phyloP scores from a whole-genome alignment of 2,888 invertebrate genomes.

The Andrena camellia region DNA sequence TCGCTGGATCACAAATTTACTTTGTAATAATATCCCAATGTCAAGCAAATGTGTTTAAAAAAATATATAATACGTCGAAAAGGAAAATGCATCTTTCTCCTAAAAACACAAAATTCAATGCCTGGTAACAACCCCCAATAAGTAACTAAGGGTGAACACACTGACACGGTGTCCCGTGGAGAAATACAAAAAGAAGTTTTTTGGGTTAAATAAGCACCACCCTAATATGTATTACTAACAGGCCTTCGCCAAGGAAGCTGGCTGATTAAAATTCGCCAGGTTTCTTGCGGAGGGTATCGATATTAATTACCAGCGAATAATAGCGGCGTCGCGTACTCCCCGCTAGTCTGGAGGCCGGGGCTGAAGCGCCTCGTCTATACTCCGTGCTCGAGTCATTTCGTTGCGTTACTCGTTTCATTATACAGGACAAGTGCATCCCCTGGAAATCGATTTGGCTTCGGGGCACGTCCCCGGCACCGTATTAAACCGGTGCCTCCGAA shows the following conservation, averaged over 20 bases:
- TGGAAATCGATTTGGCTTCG: conserved; percentile 46
- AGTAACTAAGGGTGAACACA: no score
- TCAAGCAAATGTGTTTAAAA: no score
- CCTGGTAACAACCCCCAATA: no score
- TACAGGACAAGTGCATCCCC: conserved; percentile 39
- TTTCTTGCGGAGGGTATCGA: conserved; percentile 1
- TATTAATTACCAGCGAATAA: conserved; percentile 38
- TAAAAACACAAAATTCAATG: no score
- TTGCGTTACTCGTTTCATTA: conserved; percentile 53
- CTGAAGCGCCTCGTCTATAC: background rate
- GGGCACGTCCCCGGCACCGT: conserved; percentile 25
- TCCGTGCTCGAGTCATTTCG: conserved; percentile 32
- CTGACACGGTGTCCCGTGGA: no score
- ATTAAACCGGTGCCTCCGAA: conserved; percentile 40
- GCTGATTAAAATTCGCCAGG: background rate
- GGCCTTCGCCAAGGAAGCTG: background rate
- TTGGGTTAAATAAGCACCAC: no score
- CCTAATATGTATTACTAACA: background rate
- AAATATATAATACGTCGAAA: no score
- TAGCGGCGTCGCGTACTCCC: background rate
- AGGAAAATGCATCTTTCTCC: no score
- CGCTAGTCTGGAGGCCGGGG: no score
- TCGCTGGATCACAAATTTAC: no score
- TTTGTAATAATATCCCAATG: no score
- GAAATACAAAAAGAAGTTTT: no score